Conservation (phyloP, 2,113 vertebrate genomes). For the Oreochromis spilurus region DNA sequence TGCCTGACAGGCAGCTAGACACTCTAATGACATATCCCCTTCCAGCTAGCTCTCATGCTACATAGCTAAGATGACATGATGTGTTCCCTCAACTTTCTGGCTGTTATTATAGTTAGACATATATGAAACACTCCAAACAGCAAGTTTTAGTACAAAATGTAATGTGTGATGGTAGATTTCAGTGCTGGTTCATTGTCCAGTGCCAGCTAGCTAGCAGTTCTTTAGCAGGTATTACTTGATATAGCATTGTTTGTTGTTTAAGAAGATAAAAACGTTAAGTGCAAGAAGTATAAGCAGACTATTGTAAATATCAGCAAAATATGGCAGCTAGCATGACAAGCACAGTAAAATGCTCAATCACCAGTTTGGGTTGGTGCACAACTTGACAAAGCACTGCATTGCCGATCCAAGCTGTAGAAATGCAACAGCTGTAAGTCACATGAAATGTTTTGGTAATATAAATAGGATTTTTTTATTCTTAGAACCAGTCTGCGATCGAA, state of each 20-base stretch:
- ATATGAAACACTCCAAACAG: background rate
- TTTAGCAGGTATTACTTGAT: background rate
- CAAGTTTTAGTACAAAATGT: background rate
- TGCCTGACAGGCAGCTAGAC: background rate
- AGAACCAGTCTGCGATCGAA: background rate
- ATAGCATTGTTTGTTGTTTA: background rate
- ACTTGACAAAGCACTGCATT: background rate
- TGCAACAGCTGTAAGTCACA: background rate
- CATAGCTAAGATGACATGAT: background rate
- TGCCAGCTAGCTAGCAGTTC: background rate
- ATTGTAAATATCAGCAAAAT: background rate
- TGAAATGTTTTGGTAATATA: background rate
- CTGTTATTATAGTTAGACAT: background rate
- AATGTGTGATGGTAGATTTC: background rate
- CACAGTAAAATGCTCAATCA: background rate
- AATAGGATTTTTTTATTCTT: background rate
- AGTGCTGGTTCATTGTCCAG: background rate
- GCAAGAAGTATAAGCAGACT: background rate
- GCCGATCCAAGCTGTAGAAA: background rate
- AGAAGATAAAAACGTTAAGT: background rate
- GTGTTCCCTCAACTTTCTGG: background rate
- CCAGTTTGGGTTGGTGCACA: background rate
- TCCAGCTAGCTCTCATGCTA: background rate
- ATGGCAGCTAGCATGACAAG: background rate
- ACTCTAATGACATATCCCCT: background rate